Conservation (phyloP, 2,797 vertebrate species). For the Gadopsis marmoratus region DNA sequence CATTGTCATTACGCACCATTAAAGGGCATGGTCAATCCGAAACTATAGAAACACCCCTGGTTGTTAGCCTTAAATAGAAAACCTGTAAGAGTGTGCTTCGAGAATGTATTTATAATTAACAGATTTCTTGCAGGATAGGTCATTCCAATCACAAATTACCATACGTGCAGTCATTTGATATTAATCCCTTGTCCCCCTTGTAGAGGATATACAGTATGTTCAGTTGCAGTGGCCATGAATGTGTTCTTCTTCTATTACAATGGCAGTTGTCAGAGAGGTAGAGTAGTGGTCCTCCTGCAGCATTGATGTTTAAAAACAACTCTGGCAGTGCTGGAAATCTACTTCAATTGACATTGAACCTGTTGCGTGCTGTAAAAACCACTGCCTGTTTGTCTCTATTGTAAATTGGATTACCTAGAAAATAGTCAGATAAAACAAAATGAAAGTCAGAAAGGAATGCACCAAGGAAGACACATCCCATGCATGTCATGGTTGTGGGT, state of each 20-base stretch:
- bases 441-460: too few relatives aligned
- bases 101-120: slow-evolving; percentile 11
- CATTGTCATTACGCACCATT: slow-evolving; percentile 29
- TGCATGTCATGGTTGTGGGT: too few relatives aligned
- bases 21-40: slow-evolving; percentile 11
- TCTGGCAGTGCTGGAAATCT: not conserved
- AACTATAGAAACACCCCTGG: slow-evolving; percentile 4
- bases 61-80: slow-evolving; percentile 16
- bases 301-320: not conserved
- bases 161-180: slow-evolving; percentile 8
- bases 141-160: not conserved
- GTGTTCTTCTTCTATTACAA: not conserved
- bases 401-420: not conserved
- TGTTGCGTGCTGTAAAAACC: not conserved
- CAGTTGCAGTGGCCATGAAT: not conserved
- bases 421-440: not conserved
- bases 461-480: too few relatives aligned
- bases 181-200: not conserved
- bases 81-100: not conserved
- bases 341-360: not conserved
- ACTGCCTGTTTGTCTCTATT: not conserved
- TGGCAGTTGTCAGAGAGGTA: not conserved
- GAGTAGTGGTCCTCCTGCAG: not conserved
- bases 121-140: not conserved
- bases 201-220: not conserved